Percentiles rank a stretch among this genome's conserved stretches.
These are phyloP conservation scores for Rhorus exstirpatorius DNA, from an alignment of 2,888 invertebrate genomes.

Conservation along the genomic window DNA sequence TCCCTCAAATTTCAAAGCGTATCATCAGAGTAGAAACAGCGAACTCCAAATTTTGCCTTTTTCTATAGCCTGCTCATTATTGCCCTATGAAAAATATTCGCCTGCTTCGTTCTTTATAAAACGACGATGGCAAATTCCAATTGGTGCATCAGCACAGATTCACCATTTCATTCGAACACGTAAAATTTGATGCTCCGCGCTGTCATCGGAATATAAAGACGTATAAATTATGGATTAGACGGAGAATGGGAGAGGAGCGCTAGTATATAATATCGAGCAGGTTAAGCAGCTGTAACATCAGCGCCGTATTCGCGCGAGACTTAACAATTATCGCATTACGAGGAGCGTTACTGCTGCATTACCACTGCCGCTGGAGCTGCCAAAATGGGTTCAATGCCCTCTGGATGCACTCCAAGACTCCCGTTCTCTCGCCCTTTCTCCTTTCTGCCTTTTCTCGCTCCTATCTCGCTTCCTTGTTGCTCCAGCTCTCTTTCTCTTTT, in stretches of 20 bases:
- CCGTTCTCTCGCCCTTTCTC: slow-evolving; percentile 72
- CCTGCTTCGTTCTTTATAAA: neutral
- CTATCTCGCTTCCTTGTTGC: slow-evolving; percentile 67
- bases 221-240: neutral
- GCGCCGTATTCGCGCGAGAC: slow-evolving; percentile 63
- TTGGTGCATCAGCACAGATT: too few relatives aligned
- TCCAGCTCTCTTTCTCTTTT: slow-evolving; percentile 69
- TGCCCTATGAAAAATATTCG: neutral
- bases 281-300: slow-evolving; percentile 56
- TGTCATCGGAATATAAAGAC: neutral
- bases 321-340: slow-evolving; percentile 78
- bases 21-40: slow-evolving; percentile 20
- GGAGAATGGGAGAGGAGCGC: neutral
- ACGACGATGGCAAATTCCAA: neutral
- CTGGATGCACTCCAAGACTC: slow-evolving; percentile 85
- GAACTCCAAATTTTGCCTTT: neutral
- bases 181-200: neutral
- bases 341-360: slow-evolving; percentile 49
- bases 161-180: too few relatives aligned
- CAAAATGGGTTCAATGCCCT: slow-evolving; percentile 85
- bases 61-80: neutral
- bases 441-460: slow-evolving; percentile 69
- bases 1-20: slow-evolving; percentile 20
- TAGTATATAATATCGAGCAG: slow-evolving; percentile 27
- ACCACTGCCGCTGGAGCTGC: slow-evolving; percentile 75